Evolutionary conservation across 2,113 vertebrate genomes (phyloP), one percentile per base, ranked within the genome.

Genomic region (Neolamprologus caudopunctatus): DNA sequence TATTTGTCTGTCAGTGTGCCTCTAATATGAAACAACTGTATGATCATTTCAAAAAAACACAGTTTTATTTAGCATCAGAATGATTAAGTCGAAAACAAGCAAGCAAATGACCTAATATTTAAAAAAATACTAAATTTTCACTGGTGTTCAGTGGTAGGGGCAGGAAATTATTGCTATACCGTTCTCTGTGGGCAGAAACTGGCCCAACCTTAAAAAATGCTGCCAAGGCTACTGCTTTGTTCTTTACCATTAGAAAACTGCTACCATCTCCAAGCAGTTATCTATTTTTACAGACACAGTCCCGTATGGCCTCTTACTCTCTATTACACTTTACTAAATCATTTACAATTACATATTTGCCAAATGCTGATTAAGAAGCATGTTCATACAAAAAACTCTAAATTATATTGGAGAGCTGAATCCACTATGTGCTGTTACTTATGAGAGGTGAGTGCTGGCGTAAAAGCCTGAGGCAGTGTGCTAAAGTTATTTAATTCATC

Each of bases 401-500:
- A 58, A 68, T 85, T 73, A 54, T 71, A 63, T 9, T 35, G 68
- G 71, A 79, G 42, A 57, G 37, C 83, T 93, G 45, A 78, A 73
- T 71, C 21, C n/a, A 47, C 79, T 83, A 79, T 40, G 17, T 75
- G 78, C 84, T 61, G 55, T 42, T 88, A 66, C 78, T 89, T 80
- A 78, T 4, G 9, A 89, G 85, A 89, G 81, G 83, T 80, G 85
- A 89, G 91, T 50, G 68, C 82, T 12, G 11, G 50, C 12, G 73
- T 87, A 24, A 86, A 87, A 89, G 92, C 91, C 89, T 9, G 2
- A 26, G 89, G 93, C 90, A 84, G 89, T 82, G 87, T 54, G 88
- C 90, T 93, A 87, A 92, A 93, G 91, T 82, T 88, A 90, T 51
- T 78, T 88, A 83, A 81, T 88, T 83, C 90, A 93, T 90, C 85